phyloP scores from a whole-genome alignment of 1,140 invertebrate genomes.

The Vanessa tameamea region DNA sequence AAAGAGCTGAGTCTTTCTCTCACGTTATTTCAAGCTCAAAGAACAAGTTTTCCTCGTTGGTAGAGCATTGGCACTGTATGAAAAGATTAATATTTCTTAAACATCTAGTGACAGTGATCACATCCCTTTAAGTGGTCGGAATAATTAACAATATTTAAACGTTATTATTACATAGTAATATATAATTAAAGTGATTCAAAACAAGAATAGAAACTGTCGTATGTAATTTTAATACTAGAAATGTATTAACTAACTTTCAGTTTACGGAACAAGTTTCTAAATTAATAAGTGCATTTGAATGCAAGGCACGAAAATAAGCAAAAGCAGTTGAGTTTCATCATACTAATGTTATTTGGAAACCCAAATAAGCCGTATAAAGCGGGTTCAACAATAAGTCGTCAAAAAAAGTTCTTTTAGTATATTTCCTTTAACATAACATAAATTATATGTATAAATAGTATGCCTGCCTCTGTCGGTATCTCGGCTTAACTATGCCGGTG shows the following conservation, averaged over 20 bases:
- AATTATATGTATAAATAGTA: background rate
- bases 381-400: conserved; percentile 2
- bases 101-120: too few relatives aligned
- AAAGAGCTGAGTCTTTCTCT: too few relatives aligned
- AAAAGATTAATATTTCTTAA: too few relatives aligned
- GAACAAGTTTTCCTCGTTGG: too few relatives aligned
- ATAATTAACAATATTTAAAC: too few relatives aligned
- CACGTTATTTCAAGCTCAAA: too few relatives aligned
- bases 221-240: conserved; percentile 9
- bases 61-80: too few relatives aligned
- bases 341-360: conserved; percentile 42
- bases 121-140: too few relatives aligned
- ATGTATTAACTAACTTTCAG: conserved; percentile 21
- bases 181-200: background rate
- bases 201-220: background rate
- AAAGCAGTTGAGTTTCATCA: conserved; percentile 40
- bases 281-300: conserved; percentile 54
- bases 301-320: conserved; percentile 37
- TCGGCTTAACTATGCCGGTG: too few relatives aligned
- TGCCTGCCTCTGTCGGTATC: too few relatives aligned
- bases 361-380: conserved; percentile 17
- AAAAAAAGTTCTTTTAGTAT: background rate
- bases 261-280: conserved; percentile 39
- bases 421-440: background rate
- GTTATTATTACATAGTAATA: too few relatives aligned